Percentiles rank a stretch among this genome's conserved stretches.
Conservation (phyloP, 1,140 invertebrate species). For the Reticulitermes speratus region DNA sequence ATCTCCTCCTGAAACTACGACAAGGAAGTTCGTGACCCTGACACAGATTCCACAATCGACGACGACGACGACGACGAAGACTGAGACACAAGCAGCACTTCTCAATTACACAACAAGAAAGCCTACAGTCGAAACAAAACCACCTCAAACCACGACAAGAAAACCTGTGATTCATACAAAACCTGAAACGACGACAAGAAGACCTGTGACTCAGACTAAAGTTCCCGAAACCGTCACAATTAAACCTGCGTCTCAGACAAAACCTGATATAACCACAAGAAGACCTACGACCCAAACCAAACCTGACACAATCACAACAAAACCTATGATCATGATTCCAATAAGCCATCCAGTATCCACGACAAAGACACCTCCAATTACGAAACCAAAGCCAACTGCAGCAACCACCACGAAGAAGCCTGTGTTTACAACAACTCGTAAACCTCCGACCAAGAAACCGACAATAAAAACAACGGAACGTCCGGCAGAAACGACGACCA, state of each 20-base stretch:
- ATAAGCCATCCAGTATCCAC: slow-evolving; percentile 21
- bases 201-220: slow-evolving; percentile 39
- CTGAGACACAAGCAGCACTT: not conserved
- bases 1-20: slow-evolving; percentile 27
- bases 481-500: not conserved
- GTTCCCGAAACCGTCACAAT: slow-evolving; percentile 32
- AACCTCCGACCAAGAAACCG: not conserved
- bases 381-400: slow-evolving; percentile 33
- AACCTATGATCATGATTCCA: slow-evolving; percentile 22
- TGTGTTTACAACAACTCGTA: slow-evolving; percentile 35
- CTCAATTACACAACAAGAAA: slow-evolving; percentile 40
- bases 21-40: slow-evolving; percentile 42
- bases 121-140: slow-evolving; percentile 38
- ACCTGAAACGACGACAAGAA: slow-evolving; percentile 39
- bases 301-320: not conserved
- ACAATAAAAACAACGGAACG: not conserved
- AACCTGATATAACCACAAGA: not conserved
- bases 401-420: slow-evolving; percentile 7
- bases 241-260: slow-evolving; percentile 11
- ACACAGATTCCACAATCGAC: slow-evolving; percentile 1
- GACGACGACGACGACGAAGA: not conserved
- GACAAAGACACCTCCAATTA: not conserved
- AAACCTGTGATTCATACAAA: slow-evolving; percentile 36
- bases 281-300: slow-evolving; percentile 30
- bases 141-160: slow-evolving; percentile 35